phyloP scores from a whole-genome alignment of 1,140 invertebrate species.

The Pseudoatta argentina region DNA sequence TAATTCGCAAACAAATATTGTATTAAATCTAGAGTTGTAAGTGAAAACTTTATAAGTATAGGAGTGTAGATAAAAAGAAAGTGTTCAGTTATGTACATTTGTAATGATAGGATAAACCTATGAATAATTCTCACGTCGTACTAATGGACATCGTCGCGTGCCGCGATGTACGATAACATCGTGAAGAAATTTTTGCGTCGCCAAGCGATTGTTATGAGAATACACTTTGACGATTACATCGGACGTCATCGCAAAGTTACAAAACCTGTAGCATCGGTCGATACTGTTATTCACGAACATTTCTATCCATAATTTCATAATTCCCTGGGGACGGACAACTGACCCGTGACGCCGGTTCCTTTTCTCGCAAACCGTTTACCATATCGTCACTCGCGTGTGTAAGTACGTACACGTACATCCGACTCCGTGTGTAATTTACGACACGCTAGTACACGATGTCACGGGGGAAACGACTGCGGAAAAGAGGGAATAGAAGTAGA shows the following conservation, averaged over 20 bases:
- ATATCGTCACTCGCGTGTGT: slow-evolving; percentile 38
- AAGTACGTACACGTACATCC: slow-evolving; percentile 35
- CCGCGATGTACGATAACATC: neutral
- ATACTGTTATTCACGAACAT: neutral
- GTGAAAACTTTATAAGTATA: neutral
- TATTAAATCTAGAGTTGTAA: neutral
- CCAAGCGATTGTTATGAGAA: neutral
- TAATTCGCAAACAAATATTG: slow-evolving; percentile 40
- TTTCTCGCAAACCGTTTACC: slow-evolving; percentile 41
- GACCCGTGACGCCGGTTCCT: slow-evolving; percentile 9
- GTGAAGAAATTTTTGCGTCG: slow-evolving; percentile 26
- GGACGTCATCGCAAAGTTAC: neutral
- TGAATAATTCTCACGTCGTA: neutral
- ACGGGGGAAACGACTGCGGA: slow-evolving; percentile 44
- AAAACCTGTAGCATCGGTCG: slow-evolving; percentile 30
- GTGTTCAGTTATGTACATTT: neutral
- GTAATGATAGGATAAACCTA: neutral
- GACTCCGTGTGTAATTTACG: slow-evolving; percentile 69
- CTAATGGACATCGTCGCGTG: neutral
- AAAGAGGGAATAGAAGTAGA: neutral
- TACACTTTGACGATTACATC: slow-evolving; percentile 28
- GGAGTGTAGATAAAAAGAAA: neutral
- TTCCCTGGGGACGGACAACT: neutral
- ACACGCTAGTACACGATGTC: slow-evolving; percentile 59
- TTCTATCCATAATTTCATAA: slow-evolving; percentile 43